Conservation (phyloP, 1,140 invertebrate genomes). For the Drosophila truncata region DNA sequence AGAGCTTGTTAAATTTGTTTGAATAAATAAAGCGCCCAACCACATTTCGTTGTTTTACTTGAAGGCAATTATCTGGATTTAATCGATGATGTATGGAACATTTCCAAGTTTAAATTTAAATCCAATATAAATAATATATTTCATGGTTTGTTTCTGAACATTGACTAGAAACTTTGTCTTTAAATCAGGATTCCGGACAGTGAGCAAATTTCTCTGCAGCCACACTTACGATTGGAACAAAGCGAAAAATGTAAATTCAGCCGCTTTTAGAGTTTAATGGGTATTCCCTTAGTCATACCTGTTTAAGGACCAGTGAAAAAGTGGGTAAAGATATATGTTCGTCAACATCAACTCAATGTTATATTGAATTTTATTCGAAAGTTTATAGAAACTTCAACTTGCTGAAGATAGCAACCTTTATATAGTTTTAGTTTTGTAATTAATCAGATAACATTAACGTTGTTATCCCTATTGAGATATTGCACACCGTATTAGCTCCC, state of each 20-base stretch:
- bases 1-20: conserved; percentile 49
- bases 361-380: background rate
- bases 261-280: too few relatives aligned
- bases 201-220: too few relatives aligned
- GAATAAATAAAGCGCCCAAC: conserved; percentile 51
- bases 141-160: too few relatives aligned
- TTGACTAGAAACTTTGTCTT: too few relatives aligned
- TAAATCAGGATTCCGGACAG: too few relatives aligned
- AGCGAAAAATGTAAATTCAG: too few relatives aligned
- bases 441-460: background rate
- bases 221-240: too few relatives aligned
- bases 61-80: background rate
- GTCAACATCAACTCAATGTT: background rate
- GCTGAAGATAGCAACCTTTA: background rate
- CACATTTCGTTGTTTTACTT: conserved; percentile 9
- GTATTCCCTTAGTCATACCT: background rate
- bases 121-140: too few relatives aligned
- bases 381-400: background rate
- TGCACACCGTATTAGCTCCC: background rate
- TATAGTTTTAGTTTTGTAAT: too few relatives aligned
- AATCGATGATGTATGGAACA: background rate
- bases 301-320: background rate
- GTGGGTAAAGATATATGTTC: background rate
- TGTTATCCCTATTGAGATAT: background rate
- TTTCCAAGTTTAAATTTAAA: background rate